Evolutionary conservation across 2,797 vertebrate species (phyloP).

Genomic region (Echiichthys vipera): DNA sequence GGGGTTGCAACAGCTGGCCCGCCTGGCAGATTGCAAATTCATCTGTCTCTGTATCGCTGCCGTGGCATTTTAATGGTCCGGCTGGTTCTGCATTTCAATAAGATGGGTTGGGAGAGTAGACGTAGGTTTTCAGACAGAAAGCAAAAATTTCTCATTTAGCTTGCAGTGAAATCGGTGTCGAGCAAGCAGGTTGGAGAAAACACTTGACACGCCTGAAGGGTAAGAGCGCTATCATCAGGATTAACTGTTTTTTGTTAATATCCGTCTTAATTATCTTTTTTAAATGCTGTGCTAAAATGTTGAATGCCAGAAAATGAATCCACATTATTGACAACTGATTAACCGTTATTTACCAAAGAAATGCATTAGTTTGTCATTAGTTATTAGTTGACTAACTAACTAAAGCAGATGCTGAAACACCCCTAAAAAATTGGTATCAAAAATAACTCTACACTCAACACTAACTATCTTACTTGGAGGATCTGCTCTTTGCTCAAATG

Average conservation of each 20-base stretch:
- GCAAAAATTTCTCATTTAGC: constrained; percentile 38
- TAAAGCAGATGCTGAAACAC: not conserved
- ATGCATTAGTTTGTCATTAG: not conserved
- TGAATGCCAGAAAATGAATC: not conserved
- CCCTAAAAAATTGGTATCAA: not conserved
- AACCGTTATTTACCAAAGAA: not conserved
- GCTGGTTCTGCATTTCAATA: constrained; percentile 74
- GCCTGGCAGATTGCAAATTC: constrained; percentile 77
- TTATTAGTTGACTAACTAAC: not conserved
- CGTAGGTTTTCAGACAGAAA: constrained; percentile 20
- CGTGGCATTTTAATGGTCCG: constrained; percentile 75
- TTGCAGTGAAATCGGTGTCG: constrained; percentile 16
- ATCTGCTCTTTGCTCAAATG: not conserved
- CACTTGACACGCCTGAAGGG: not conserved
- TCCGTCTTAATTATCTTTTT: not conserved
- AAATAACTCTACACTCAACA: not conserved
- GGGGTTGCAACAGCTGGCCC: constrained; percentile 76
- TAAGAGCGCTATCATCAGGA: not conserved
- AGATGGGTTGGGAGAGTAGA: constrained; percentile 31
- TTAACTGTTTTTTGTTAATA: not conserved
- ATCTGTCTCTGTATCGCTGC: constrained; percentile 72
- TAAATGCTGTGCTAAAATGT: not conserved
- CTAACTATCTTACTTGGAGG: not conserved
- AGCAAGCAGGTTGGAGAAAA: constrained; percentile 15
- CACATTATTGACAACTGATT: not conserved